phyloP scores from a whole-genome alignment of 2,113 vertebrate species.

The Cynocephalus volans region DNA sequence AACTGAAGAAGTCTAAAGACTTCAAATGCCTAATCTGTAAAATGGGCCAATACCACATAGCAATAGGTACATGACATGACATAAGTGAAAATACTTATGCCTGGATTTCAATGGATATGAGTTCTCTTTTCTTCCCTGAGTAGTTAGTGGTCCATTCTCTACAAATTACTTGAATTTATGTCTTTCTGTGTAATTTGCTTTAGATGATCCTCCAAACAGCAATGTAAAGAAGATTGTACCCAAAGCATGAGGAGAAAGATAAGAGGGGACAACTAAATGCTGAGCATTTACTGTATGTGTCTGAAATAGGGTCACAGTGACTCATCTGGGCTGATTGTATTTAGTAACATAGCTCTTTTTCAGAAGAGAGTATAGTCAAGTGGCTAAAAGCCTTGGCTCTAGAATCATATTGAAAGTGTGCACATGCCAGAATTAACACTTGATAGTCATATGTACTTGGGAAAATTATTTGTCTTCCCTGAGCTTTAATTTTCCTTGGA shows the following conservation, averaged over 20 bases:
- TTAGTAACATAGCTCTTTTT: neutral
- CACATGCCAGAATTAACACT: neutral
- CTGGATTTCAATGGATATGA: neutral
- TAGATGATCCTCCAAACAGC: neutral
- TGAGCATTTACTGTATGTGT: neutral
- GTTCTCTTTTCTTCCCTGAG: neutral
- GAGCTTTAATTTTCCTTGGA: neutral
- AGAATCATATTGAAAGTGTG: neutral
- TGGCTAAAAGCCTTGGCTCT: neutral
- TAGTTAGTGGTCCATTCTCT: neutral
- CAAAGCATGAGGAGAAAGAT: neutral
- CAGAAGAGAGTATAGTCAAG: neutral
- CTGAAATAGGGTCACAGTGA: neutral
- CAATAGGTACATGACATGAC: neutral
- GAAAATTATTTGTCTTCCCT: neutral
- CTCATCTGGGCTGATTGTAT: neutral
- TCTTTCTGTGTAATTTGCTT: neutral
- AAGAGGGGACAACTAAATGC: neutral
- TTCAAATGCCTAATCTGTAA: neutral
- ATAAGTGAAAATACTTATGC: neutral
- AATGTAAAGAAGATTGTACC: neutral
- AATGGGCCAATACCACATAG: neutral
- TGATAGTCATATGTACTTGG: neutral
- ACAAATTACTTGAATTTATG: neutral
- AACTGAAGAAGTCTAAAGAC: neutral